phyloP scores from a whole-genome alignment of 2,113 vertebrate species.

The Edolisoma coerulescens region DNA sequence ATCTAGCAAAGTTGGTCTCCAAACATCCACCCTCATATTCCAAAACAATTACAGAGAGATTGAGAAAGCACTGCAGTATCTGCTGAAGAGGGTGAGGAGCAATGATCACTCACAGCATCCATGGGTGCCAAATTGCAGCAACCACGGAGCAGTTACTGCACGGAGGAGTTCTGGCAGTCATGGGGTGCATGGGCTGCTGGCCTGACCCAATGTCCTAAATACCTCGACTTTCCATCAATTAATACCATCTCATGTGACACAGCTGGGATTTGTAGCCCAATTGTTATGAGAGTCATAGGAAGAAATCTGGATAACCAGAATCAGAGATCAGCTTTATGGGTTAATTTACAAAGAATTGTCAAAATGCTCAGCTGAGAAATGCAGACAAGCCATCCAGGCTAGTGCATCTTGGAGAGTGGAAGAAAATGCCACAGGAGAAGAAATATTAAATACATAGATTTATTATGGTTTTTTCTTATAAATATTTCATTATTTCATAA shows the following conservation, averaged over 20 bases:
- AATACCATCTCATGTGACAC: neutral
- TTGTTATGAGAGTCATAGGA: neutral
- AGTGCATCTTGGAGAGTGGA: neutral
- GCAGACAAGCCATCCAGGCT: neutral
- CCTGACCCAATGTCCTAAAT: constrained; percentile 12
- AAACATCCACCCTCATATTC: neutral
- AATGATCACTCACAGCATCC: neutral
- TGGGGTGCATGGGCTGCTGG: neutral
- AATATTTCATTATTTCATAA: neutral
- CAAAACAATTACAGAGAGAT: neutral
- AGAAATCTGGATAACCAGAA: neutral
- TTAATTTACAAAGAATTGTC: neutral
- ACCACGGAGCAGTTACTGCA: neutral
- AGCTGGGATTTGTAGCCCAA: neutral
- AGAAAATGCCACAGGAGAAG: neutral
- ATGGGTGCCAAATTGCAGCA: neutral
- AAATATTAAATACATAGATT: constrained; percentile 12
- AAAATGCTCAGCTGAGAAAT: neutral
- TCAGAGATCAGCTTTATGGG: neutral
- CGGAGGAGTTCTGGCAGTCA: neutral
- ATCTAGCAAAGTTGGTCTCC: neutral
- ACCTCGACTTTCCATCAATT: neutral
- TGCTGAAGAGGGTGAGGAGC: neutral
- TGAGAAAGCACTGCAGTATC: neutral
- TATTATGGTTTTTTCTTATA: constrained; percentile 4